Percentiles rank a stretch among this genome's conserved stretches.
Conservation (phyloP, 2,888 invertebrate genomes). For the Tipula helvola region DNA sequence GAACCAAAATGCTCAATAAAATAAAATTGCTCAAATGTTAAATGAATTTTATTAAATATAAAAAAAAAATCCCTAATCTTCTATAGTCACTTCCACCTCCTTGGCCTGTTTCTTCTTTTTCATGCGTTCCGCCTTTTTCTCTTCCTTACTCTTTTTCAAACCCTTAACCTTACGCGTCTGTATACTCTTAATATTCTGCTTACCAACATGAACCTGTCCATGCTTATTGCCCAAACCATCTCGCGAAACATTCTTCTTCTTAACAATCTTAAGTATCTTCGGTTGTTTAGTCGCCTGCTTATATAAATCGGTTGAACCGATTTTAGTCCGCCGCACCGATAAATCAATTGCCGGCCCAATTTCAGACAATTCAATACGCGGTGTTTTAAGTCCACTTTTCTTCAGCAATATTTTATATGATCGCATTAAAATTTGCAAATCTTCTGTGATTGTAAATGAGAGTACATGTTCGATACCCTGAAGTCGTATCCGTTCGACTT, state of each 20-base stretch:
- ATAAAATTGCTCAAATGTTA: background rate
- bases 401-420: conserved; percentile 71
- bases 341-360: conserved; percentile 91
- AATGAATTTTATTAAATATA: background rate
- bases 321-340: conserved; percentile 66
- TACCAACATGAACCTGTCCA: conserved; percentile 87
- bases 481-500: conserved; percentile 59
- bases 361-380: conserved; percentile 84
- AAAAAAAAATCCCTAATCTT: background rate
- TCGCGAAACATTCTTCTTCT: conserved; percentile 81
- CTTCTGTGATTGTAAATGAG: conserved; percentile 70
- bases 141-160: conserved; percentile 58
- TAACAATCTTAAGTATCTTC: conserved; percentile 60
- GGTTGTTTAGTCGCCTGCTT: conserved; percentile 72
- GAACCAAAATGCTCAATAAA: background rate
- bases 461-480: conserved; percentile 91
- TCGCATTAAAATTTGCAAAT: conserved; percentile 66
- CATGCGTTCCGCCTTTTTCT: conserved; percentile 42
- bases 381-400: conserved; percentile 80
- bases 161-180: conserved; percentile 90
- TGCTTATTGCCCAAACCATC: conserved; percentile 81
- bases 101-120: background rate
- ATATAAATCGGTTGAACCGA: conserved; percentile 82
- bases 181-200: conserved; percentile 71
- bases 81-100: background rate